A percentile compares a stretch with the other conserved stretches of the same genome.
Conservation (phyloP, 2,113 vertebrate genomes). For the Nestor notabilis region DNA sequence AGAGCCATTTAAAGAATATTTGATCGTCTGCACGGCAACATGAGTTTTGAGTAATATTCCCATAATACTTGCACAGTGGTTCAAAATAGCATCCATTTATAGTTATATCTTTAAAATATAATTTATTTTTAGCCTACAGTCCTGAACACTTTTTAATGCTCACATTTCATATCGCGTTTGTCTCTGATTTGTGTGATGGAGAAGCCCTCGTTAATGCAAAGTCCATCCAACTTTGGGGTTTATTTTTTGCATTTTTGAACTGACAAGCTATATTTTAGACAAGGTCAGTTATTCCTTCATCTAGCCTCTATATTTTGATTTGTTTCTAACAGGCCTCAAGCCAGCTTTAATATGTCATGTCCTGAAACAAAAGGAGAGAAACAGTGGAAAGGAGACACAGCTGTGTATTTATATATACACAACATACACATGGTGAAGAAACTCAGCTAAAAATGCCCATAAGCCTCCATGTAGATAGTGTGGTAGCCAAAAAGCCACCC, state of each 20-base stretch:
- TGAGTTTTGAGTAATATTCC: conserved; percentile 1
- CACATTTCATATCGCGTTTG: neutral
- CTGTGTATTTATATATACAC: neutral
- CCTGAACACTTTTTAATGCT: neutral
- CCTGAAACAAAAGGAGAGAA: neutral
- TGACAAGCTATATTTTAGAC: neutral
- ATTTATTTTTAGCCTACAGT: conserved; percentile 22
- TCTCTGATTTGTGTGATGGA: neutral
- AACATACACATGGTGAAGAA: neutral
- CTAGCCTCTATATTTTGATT: conserved; percentile 14
- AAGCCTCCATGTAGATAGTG: neutral
- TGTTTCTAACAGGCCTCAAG: neutral
- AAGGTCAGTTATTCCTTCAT: conserved; percentile 5
- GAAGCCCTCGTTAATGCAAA: neutral
- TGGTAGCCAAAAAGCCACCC: neutral
- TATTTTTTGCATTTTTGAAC: neutral
- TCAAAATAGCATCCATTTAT: neutral
- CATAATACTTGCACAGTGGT: neutral
- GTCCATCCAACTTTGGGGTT: neutral
- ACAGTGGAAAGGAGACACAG: neutral
- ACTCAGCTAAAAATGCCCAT: neutral
- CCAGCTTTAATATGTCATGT: neutral
- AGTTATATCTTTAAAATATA: neutral
- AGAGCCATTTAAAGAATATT: neutral
- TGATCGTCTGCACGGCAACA: neutral